These are phyloP conservation scores for Troilus luridus DNA, from an alignment of 2,888 invertebrate species.

Conservation along the genomic window DNA sequence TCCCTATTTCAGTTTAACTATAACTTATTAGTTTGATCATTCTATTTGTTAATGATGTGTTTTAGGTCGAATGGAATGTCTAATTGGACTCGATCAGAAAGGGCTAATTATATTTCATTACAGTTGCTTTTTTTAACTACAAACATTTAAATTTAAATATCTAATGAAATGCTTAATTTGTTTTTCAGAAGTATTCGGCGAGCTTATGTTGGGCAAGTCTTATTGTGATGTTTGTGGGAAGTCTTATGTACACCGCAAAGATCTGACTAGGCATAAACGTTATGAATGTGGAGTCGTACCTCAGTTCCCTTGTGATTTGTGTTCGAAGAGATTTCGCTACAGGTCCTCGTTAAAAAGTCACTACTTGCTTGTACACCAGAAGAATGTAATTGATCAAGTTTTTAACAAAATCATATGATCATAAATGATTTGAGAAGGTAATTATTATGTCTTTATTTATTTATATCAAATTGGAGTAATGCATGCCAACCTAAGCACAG, in stretches of 20 bases:
- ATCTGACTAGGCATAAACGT: slow-evolving; percentile 62
- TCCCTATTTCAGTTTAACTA: neutral
- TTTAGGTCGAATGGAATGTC: slow-evolving; percentile 39
- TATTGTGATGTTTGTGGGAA: slow-evolving; percentile 59
- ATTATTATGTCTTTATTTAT: slow-evolving; percentile 44
- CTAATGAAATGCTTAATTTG: neutral
- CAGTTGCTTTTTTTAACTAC: neutral
- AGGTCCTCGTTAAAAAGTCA: slow-evolving; percentile 63
- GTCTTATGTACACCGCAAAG: slow-evolving; percentile 61
- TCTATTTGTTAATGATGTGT: neutral
- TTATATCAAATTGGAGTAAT: slow-evolving; percentile 33
- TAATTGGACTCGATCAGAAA: neutral
- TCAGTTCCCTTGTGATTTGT: slow-evolving; percentile 62
- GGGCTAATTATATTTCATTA: neutral
- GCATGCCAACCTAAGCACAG: slow-evolving; percentile 34
- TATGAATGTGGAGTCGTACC: slow-evolving; percentile 63
- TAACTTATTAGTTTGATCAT: neutral
- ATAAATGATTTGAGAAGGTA: slow-evolving; percentile 47
- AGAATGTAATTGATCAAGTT: slow-evolving; percentile 56
- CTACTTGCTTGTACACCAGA: slow-evolving; percentile 62
- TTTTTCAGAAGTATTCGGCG: slow-evolving; percentile 50
- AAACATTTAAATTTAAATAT: neutral
- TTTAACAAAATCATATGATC: slow-evolving; percentile 57
- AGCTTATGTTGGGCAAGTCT: slow-evolving; percentile 28
- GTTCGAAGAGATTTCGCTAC: slow-evolving; percentile 61